Evolutionary conservation across 92 coral and sea anemone species (phyloP).

Genomic region (Phenganax stokvisi): DNA sequence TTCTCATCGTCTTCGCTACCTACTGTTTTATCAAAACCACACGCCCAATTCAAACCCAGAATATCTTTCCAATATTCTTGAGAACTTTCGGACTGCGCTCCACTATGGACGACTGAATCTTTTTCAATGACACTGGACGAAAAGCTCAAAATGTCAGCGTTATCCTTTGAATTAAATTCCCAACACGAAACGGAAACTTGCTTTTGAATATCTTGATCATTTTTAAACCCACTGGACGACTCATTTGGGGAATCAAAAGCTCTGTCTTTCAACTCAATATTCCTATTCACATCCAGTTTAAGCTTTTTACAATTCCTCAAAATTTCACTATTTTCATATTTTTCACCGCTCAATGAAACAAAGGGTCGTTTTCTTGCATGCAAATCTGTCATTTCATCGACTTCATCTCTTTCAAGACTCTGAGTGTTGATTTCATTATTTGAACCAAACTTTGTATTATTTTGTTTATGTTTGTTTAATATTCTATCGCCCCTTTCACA

Average conservation of each 20-base stretch:
- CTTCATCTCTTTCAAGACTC: neutral
- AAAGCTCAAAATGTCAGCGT: no score
- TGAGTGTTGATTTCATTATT: neutral
- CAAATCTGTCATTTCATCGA: neutral
- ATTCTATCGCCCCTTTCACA: no score
- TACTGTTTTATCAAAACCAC: no score
- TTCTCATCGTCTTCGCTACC: no score
- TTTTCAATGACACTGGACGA: no score
- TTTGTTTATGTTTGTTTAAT: neutral
- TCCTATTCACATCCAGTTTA: constrained; percentile 7
- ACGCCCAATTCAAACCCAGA: no score
- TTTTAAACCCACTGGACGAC: neutral
- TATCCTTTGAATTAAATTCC: no score
- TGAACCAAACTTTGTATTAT: neutral
- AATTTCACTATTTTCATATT: neutral
- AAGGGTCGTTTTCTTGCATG: neutral
- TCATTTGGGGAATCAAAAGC: neutral
- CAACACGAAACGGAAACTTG: neutral
- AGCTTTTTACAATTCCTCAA: neutral
- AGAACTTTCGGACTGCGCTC: no score
- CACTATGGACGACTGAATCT: no score
- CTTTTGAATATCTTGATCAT: neutral
- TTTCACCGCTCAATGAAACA: neutral
- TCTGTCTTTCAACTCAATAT: neutral
- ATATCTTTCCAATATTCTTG: no score